Base-by-base conservation (phyloP, 2,888 invertebrate species). In the Thecophora atra region DNA sequence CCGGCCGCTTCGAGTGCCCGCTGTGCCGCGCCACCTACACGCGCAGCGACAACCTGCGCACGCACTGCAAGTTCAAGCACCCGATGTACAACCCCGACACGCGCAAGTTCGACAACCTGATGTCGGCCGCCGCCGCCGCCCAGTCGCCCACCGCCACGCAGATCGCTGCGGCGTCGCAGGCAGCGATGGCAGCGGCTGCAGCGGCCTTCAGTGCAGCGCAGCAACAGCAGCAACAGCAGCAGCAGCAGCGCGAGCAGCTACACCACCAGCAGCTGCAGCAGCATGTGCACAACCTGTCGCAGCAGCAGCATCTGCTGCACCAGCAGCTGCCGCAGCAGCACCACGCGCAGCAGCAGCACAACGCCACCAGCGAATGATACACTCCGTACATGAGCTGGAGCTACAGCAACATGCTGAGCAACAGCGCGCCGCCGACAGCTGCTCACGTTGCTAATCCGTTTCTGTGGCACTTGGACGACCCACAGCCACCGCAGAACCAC, bases 21-120 rank as follows among this genome's bases (percentile, higher is more conserved):
- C 91, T 95, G 87, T 95, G 95, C 89, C 92, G 93, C 88, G 94
- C 94, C 87, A 94, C 94, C 82, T 95, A 95, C 90, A 95, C 95
- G 86, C 92, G 95, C 89, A 94, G 94, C 88, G 95, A 95, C 91
- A 95, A 95, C 89, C 91, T 95, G 88, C 93, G 94, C 87, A 94
- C 94, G 87, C 95, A 95, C 89, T 94, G 94, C 91, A 94, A 94
- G 90, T 94, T 94, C 90, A 95, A 95, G 89, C 95, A 95, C 89
- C 94, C 94, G 88, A 91, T 91, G 88, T 93, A 91, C 89, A 93
- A 93, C 88, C 93, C 93, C 79, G 94, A 94, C 89, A 93, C 93
- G 88, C 91, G 94, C 89, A 94, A 94, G 89, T 93, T 93, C 88
- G 94, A 94, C 87, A 90, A 91, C 87, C 88, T 90, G 78, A 89